Conservation (phyloP, 2,888 invertebrate species). For the Marronus borbonicus region DNA sequence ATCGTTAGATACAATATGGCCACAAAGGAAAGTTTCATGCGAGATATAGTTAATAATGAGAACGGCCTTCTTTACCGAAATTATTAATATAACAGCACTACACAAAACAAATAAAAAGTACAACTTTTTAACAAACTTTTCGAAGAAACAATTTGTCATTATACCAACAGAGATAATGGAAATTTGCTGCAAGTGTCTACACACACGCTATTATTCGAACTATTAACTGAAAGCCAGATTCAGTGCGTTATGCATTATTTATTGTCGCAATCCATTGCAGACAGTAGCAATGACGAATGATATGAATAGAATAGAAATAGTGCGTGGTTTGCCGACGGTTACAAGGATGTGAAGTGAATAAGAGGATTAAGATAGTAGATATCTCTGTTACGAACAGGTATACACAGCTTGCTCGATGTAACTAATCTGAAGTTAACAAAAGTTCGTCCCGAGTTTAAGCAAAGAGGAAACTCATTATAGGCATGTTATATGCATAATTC, state of each 20-base stretch:
- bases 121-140: not conserved
- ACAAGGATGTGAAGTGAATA: slow-evolving; percentile 29
- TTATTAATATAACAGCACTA: not conserved
- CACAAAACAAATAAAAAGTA: not conserved
- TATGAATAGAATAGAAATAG: slow-evolving; percentile 17
- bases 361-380: slow-evolving; percentile 36
- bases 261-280: slow-evolving; percentile 16
- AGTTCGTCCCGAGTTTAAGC: slow-evolving; percentile 24
- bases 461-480: slow-evolving; percentile 40
- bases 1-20: no score
- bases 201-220: not conserved
- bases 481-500: slow-evolving; percentile 53
- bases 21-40: not conserved
- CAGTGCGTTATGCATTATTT: slow-evolving; percentile 20
- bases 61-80: not conserved
- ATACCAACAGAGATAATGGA: not conserved
- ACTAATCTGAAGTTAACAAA: slow-evolving; percentile 44
- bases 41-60: not conserved
- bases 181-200: not conserved
- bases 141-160: not conserved
- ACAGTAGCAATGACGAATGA: not conserved
- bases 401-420: slow-evolving; percentile 33
- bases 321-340: slow-evolving; percentile 4
- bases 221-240: slow-evolving; percentile 6
- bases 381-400: slow-evolving; percentile 36